phyloP scores from a whole-genome alignment of 2,113 vertebrate species.

The Megaceryle maxima region DNA sequence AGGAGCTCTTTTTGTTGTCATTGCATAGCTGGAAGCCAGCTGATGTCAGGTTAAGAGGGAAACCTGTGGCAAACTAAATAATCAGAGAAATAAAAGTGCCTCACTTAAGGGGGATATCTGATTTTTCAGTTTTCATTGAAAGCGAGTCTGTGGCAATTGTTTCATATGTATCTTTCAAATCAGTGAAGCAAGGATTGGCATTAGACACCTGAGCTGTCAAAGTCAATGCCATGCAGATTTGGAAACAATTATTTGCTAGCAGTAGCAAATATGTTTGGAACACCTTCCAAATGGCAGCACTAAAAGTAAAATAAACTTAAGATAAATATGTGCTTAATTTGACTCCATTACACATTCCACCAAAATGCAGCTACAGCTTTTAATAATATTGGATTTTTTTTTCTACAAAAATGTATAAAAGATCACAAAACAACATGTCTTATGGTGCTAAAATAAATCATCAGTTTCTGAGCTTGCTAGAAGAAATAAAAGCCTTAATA shows the following conservation, averaged over 20 bases:
- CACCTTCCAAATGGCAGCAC: neutral
- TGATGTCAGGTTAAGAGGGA: neutral
- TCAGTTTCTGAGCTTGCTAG: neutral
- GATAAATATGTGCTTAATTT: neutral
- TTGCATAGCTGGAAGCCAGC: neutral
- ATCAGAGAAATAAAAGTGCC: neutral
- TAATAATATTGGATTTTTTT: neutral
- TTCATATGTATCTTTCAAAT: neutral
- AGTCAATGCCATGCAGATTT: neutral
- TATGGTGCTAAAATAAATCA: neutral
- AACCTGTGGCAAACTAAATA: neutral
- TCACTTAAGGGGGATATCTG: neutral
- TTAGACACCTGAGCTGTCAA: neutral
- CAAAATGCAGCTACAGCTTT: neutral
- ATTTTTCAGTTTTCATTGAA: neutral
- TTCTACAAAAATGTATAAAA: neutral
- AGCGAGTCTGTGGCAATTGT: neutral
- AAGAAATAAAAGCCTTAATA: neutral
- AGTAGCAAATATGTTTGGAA: neutral
- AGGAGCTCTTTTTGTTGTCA: neutral
- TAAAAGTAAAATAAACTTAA: neutral
- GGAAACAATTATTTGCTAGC: neutral
- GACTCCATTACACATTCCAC: neutral
- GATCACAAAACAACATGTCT: neutral
- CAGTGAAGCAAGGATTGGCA: neutral